Conservation (phyloP, 2,797 vertebrate genomes). For the Cossypha niveicapilla region DNA sequence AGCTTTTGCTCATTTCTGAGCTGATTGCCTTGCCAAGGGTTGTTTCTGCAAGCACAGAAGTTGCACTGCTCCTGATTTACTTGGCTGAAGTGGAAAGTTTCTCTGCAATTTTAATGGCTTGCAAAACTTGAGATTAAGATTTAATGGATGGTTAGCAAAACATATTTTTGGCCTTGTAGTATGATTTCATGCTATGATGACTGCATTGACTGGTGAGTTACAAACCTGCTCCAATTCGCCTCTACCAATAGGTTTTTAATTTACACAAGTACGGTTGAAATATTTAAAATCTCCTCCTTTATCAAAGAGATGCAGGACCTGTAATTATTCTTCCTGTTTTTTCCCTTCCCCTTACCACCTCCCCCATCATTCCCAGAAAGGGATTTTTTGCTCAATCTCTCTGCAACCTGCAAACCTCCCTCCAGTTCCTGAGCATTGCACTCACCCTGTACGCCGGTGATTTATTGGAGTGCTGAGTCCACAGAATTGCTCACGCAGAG, state of each 20-base stretch:
- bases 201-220: conserved; percentile 52
- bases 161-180: conserved; percentile 56
- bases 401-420: not conserved
- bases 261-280: conserved; percentile 36
- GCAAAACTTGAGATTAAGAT: conserved; percentile 65
- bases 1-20: not conserved
- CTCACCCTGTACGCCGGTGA: not conserved
- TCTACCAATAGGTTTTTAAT: conserved; percentile 63
- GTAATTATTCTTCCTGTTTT: conserved; percentile 51
- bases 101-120: conserved; percentile 49
- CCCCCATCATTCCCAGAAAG: not conserved
- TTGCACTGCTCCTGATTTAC: not conserved
- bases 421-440: conserved; percentile 3
- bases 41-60: not conserved
- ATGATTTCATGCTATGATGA: conserved; percentile 61
- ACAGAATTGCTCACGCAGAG: conserved; percentile 29
- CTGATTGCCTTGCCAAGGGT: not conserved
- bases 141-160: conserved; percentile 67
- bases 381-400: not conserved
- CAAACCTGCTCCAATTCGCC: conserved; percentile 47
- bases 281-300: conserved; percentile 58
- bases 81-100: conserved; percentile 48
- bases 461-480: conserved; percentile 48
- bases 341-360: too few relatives aligned
- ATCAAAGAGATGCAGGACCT: conserved; percentile 30